Evolutionary conservation across 1,140 invertebrate species (phyloP).

Genomic region (Polypedilum pembai): DNA sequence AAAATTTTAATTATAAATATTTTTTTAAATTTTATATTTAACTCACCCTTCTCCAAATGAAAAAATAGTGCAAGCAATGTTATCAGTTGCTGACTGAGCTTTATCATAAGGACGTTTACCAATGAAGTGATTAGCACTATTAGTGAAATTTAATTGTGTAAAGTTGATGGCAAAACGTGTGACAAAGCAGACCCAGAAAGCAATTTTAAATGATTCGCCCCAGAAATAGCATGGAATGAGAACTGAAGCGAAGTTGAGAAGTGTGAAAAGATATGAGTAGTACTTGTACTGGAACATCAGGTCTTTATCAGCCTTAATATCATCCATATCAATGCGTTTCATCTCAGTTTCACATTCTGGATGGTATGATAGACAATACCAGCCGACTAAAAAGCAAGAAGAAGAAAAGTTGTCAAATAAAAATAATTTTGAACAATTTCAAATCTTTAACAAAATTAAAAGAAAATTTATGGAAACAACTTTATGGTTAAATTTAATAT

Average conservation of each 20-base stretch:
- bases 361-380: constrained; percentile 36
- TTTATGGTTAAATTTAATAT: too few relatives aligned
- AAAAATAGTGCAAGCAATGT: constrained; percentile 55
- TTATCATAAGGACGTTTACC: constrained; percentile 36
- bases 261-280: constrained; percentile 71
- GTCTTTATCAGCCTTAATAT: constrained; percentile 62
- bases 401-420: too few relatives aligned
- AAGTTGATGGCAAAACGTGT: constrained; percentile 61
- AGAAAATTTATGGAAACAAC: too few relatives aligned
- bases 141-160: constrained; percentile 59
- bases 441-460: too few relatives aligned
- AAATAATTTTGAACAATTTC: too few relatives aligned
- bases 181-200: constrained; percentile 69
- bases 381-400: background rate
- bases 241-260: constrained; percentile 81
- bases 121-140: constrained; percentile 36
- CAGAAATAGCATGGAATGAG: constrained; percentile 73
- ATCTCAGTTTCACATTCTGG: constrained; percentile 57
- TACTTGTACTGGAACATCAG: constrained; percentile 63
- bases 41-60: constrained; percentile 69
- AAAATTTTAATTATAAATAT: too few relatives aligned
- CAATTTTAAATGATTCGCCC: constrained; percentile 69
- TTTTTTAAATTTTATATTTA: background rate
- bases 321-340: constrained; percentile 58
- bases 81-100: constrained; percentile 52